Percentiles rank a stretch among this genome's conserved stretches.
Evolutionary conservation across 2,797 vertebrate species (phyloP).

Genomic region (Chiloscyllium punctatum): DNA sequence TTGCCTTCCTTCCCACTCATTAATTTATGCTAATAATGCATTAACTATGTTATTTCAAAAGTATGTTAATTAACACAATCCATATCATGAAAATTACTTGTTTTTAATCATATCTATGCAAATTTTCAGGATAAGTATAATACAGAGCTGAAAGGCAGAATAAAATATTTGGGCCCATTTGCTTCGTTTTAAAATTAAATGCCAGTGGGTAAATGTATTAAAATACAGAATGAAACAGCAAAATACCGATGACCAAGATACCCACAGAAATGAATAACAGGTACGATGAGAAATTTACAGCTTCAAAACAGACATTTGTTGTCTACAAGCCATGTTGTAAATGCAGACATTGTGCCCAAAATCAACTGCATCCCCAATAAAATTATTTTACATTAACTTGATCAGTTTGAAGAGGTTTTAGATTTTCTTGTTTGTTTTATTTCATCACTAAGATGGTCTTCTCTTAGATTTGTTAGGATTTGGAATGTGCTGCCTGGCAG

Average conservation of each 20-base stretch:
- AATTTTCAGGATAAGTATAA: background rate
- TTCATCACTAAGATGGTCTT: no score
- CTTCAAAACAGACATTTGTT: background rate
- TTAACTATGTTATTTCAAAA: background rate
- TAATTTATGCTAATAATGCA: no score
- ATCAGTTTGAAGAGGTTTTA: background rate
- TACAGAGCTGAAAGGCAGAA: background rate
- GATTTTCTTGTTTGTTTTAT: background rate
- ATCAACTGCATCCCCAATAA: background rate
- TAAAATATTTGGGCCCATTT: background rate
- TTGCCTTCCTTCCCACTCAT: background rate
- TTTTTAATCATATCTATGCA: background rate
- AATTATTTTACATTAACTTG: background rate
- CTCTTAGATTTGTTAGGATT: no score
- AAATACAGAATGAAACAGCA: background rate
- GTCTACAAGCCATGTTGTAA: background rate
- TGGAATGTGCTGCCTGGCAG: no score
- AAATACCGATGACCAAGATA: background rate
- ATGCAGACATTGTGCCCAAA: background rate
- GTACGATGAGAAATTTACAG: background rate
- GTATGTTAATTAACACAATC: background rate
- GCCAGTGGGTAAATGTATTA: background rate
- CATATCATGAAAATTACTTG: background rate
- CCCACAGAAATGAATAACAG: background rate
- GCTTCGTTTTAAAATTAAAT: slow-evolving; percentile 12